Conservation (phyloP, 1,140 invertebrate species). For the Pseudomyrmex concolor region DNA sequence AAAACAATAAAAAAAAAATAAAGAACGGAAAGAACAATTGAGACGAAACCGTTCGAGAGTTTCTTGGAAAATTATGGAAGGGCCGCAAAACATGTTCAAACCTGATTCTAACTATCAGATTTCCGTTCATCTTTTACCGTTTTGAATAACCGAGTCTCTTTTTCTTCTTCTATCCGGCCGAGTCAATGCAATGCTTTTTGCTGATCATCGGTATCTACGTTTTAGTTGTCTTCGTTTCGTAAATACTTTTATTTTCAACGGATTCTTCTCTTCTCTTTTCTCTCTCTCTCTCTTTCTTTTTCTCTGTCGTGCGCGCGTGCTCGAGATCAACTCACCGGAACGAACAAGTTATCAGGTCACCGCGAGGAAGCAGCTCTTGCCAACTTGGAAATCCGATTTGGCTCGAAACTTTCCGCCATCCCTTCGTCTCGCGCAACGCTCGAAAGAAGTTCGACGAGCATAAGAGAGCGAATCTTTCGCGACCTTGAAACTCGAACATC, state of each 20-base stretch:
- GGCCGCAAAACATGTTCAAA: too few relatives aligned
- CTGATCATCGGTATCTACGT: background rate
- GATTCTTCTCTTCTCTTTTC: background rate
- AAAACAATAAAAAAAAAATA: background rate
- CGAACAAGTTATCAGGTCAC: constrained; percentile 46
- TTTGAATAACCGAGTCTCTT: background rate
- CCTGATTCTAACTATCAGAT: too few relatives aligned
- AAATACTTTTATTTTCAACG: constrained; percentile 59
- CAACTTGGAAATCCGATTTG: constrained; percentile 64
- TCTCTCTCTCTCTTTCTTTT: background rate
- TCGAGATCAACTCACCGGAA: constrained; percentile 4
- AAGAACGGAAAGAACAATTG: background rate
- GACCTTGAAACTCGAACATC: constrained; percentile 64
- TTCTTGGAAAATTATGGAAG: too few relatives aligned
- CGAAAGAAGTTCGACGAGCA: constrained; percentile 48
- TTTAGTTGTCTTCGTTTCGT: constrained; percentile 39
- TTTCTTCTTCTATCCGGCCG: constrained; percentile 16
- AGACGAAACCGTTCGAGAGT: background rate
- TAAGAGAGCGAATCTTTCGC: constrained; percentile 11
- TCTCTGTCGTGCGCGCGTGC: background rate
- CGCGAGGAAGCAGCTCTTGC: constrained; percentile 12
- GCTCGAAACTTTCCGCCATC: constrained; percentile 49
- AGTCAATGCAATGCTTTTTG: constrained; percentile 59
- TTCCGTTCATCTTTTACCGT: constrained; percentile 13
- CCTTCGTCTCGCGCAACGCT: background rate